Conservation (phyloP, 2,113 vertebrate species). For the Proterorhinus semilunaris region DNA sequence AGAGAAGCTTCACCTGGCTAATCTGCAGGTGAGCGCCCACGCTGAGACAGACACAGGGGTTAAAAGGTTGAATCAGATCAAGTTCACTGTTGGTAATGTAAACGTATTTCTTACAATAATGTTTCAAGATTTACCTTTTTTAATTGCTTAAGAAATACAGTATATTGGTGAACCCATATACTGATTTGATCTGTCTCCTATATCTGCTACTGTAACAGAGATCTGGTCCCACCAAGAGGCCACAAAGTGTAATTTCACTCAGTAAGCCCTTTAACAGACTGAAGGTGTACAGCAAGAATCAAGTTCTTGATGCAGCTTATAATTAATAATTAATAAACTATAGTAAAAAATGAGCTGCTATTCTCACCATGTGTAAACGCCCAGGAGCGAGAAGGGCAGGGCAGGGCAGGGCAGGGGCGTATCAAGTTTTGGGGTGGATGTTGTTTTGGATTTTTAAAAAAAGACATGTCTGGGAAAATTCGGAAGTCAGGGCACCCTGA, state of each 20-base stretch:
- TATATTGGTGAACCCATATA: background rate
- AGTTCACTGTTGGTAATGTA: background rate
- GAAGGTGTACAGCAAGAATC: background rate
- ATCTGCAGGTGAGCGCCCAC: constrained; percentile 77
- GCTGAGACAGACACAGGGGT: background rate
- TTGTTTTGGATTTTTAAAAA: no score
- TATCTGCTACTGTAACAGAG: constrained; percentile 9
- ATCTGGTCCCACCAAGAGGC: constrained; percentile 61
- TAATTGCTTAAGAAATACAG: background rate
- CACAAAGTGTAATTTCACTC: constrained; percentile 15
- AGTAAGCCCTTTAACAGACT: background rate
- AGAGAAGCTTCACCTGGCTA: constrained; percentile 84
- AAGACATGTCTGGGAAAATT: no score
- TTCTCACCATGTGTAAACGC: no score
- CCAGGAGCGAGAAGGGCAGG: no score
- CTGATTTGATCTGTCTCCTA: constrained; percentile 1
- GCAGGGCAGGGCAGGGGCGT: no score
- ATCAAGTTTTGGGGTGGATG: no score
- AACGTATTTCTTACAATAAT: background rate
- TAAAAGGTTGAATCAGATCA: background rate
- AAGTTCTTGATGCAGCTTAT: background rate
- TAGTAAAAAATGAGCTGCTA: background rate
- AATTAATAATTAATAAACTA: background rate
- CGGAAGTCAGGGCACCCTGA: no score
- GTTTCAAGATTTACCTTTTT: background rate